Percentiles rank a stretch among this genome's conserved stretches.
Evolutionary conservation across 2,888 invertebrate genomes (phyloP).

Genomic region (Phortica magna): DNA sequence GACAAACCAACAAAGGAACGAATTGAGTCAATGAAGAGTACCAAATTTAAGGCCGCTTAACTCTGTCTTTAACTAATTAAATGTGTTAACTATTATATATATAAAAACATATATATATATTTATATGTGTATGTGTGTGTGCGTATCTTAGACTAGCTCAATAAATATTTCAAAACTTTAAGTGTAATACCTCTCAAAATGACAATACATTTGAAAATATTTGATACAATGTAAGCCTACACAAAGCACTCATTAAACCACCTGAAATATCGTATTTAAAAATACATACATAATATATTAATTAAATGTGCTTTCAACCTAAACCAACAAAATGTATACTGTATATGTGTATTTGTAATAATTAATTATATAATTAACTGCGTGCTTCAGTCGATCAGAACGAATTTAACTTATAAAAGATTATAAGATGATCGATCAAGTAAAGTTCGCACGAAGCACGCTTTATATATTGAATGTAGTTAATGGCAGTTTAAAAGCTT

Average conservation of each 20-base stretch:
- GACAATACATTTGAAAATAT: conserved; percentile 34
- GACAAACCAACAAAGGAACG: background rate
- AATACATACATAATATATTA: conserved; percentile 18
- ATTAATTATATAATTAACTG: conserved; percentile 1
- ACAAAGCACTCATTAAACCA: conserved; percentile 19
- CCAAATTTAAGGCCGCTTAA: conserved; percentile 39
- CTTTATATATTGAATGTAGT: background rate
- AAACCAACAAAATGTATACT: conserved; percentile 4
- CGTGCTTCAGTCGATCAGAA: background rate
- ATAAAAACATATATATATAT: conserved; percentile 5
- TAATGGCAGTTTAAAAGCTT: conserved; percentile 14
- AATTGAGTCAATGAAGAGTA: conserved; percentile 11
- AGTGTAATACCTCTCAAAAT: conserved; percentile 36
- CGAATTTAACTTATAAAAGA: background rate
- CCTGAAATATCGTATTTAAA: background rate
- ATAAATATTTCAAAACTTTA: conserved; percentile 22
- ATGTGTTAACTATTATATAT: conserved; percentile 42
- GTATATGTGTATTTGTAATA: conserved; percentile 11
- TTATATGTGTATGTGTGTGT: conserved; percentile 40
- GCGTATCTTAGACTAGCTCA: conserved; percentile 37
- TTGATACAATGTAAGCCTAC: conserved; percentile 14
- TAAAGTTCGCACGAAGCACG: background rate
- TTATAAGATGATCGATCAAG: background rate
- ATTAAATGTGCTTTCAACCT: conserved; percentile 8
- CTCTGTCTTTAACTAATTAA: conserved; percentile 41